Evolutionary conservation across 2,888 invertebrate genomes (phyloP).

Genomic region (Campoplex nolae): DNA sequence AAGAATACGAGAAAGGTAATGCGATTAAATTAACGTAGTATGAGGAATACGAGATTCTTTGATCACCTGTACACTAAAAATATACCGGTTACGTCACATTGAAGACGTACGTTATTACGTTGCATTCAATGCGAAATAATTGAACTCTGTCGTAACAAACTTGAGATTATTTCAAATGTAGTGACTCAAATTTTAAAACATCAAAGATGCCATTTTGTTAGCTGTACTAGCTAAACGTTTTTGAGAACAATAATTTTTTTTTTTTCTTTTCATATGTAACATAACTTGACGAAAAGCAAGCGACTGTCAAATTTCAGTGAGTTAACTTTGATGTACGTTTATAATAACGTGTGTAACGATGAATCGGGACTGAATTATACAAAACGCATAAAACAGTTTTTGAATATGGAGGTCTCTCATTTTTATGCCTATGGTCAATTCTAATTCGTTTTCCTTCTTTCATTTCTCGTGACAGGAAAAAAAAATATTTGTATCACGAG

Average conservation of each 20-base stretch:
- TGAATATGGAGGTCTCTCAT: not conserved
- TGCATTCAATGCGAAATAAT: too few species aligned
- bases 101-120: too few species aligned
- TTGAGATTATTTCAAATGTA: too few species aligned
- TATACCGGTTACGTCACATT: not conserved
- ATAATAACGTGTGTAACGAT: not conserved
- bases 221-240: too few species aligned
- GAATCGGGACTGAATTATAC: not conserved
- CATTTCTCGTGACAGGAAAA: slow-evolving; percentile 19
- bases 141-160: too few species aligned
- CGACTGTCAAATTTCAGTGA: not conserved
- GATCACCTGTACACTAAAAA: not conserved
- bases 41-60: too few species aligned
- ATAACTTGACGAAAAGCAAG: not conserved
- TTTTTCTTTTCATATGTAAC: too few species aligned
- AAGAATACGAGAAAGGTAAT: not conserved
- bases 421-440: not conserved
- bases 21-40: too few species aligned
- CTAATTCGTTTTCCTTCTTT: not conserved
- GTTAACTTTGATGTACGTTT: not conserved
- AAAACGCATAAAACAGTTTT: not conserved
- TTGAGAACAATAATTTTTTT: too few species aligned
- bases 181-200: too few species aligned
- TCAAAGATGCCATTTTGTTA: too few species aligned
- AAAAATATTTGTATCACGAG: slow-evolving; percentile 25